A percentile compares a stretch with the other conserved stretches of the same genome.
These are phyloP conservation scores for silkworm (Bombyx mori) DNA, from an alignment of 1,140 invertebrate genomes.

Conservation along the genomic window ASM3026992v2 NC_085108.1:7239501-7240000, in stretches of 20 bases:
- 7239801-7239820: background rate
- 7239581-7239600: no score
- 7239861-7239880: background rate
- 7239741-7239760: background rate
- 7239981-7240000: background rate
- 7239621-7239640: no score
- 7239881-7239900: background rate
- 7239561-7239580: no score
- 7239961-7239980: constrained; percentile 3
- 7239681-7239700: constrained; percentile 25
- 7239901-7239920: background rate
- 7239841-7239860: background rate
- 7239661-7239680: constrained; percentile 20
- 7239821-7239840: constrained; percentile 1
- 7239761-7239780: background rate
- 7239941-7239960: constrained; percentile 1
- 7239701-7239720: constrained; percentile 11
- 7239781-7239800: background rate
- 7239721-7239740: background rate
- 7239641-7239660: no score
- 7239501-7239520: no score
- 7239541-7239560: no score
- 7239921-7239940: background rate
- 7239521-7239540: no score
- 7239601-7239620: no score